Evolutionary conservation across 2,113 vertebrate genomes (phyloP), one percentile per base, ranked within the genome.

Genomic region (Nannospalax galili): DNA sequence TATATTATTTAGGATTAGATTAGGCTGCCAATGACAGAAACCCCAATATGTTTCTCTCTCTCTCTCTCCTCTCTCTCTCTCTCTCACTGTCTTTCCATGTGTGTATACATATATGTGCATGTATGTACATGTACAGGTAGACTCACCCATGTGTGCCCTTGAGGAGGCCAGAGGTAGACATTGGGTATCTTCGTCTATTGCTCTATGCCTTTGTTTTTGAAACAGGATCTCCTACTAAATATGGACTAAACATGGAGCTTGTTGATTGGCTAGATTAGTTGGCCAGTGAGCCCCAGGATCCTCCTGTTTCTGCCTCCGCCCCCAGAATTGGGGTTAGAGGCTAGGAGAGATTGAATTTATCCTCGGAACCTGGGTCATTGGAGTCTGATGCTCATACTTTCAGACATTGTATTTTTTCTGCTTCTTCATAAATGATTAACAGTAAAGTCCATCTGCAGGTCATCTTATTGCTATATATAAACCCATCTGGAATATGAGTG

Each of bases 401-500:
- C 78, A 84, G 80, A 37, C 19, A 56, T 62, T 86, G 11, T 88
- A 30, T 70, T 90, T 72, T 89, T 85, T 15, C 67, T 74, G 11
- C 60, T 22, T 74, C 70, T 64, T 93, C 87, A 80, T 16, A 75
- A 88, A 60, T 65, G 14, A 78, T 87, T 82, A 22, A 58, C 19
- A 90, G 48, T 67, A 85, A n/a, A 84, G 8, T 87, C 35, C 37
- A 70, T 91, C 45, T 87, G 58, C 84, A 32, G 65, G 3, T 69
- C 72, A 84, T 87, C 48, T 92, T 88, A 7, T 60, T 24, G 42
- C 73, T 88, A 6, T 35, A 88, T 30, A 85, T 88, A 81, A 93
- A 74, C 69, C 79, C n/a, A 88, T 22, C 19, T 84, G 15, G 32
- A 94, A 65, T 73, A 22, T 67, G 40, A 95, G 56, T 73, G 48